These are phyloP conservation scores for Pseudomyrmex pallidus DNA, from an alignment of 1,140 invertebrate species.

Conservation along the genomic window DNA sequence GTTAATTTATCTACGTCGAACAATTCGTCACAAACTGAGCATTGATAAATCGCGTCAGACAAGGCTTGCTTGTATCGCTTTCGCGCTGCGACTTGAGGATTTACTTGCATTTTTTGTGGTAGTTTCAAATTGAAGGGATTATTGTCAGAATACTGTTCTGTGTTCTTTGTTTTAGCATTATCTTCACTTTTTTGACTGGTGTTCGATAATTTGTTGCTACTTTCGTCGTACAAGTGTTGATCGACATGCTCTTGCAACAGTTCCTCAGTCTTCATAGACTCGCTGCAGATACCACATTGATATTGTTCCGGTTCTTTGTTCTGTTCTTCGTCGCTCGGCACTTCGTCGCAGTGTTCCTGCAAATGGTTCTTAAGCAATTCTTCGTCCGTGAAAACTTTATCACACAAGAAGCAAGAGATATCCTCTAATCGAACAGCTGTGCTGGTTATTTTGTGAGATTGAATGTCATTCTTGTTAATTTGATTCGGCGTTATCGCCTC, in stretches of 20 bases:
- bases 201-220: slow-evolving; percentile 82
- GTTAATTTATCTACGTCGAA: slow-evolving; percentile 75
- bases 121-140: too few species aligned
- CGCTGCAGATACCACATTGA: slow-evolving; percentile 82
- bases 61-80: too few species aligned
- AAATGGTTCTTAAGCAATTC: slow-evolving; percentile 82
- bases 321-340: slow-evolving; percentile 78
- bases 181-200: slow-evolving; percentile 34
- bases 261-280: slow-evolving; percentile 78
- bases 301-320: slow-evolving; percentile 75
- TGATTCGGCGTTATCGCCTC: slow-evolving; percentile 1
- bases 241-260: slow-evolving; percentile 79
- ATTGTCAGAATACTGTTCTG: too few species aligned
- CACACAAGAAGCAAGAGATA: slow-evolving; percentile 80
- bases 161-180: slow-evolving; percentile 43
- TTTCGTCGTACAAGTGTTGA: slow-evolving; percentile 81
- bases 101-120: too few species aligned
- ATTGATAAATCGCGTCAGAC: slow-evolving; percentile 40
- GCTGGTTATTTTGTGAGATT: slow-evolving; percentile 12
- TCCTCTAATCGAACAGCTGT: not conserved
- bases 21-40: slow-evolving; percentile 78
- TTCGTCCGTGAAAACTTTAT: slow-evolving; percentile 81
- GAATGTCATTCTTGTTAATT: not conserved
- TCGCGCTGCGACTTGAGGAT: too few species aligned
- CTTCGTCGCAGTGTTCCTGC: slow-evolving; percentile 82